phyloP scores from a whole-genome alignment of 2,888 invertebrate species.

The Calameuta idolon region DNA sequence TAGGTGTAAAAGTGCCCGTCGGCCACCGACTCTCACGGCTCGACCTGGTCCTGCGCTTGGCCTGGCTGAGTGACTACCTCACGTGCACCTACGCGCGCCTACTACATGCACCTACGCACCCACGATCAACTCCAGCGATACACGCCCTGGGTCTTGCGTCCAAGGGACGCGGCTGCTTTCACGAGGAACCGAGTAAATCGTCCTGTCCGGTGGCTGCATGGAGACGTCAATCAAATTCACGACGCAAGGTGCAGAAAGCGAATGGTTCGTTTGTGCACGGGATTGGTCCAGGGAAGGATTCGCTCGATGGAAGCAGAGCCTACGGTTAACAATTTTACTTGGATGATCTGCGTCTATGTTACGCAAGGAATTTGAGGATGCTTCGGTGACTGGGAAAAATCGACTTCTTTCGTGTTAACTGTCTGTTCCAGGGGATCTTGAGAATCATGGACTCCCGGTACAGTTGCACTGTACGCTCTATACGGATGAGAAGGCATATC shows the following conservation, averaged over 20 bases:
- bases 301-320: neutral
- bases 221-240: neutral
- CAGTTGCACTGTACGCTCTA: neutral
- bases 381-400: neutral
- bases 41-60: slow-evolving; percentile 3
- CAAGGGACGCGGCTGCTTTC: neutral
- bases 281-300: neutral
- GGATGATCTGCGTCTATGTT: neutral
- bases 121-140: slow-evolving; percentile 26
- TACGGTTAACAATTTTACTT: neutral
- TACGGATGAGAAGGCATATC: neutral
- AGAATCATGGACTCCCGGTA: neutral
- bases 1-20: slow-evolving; percentile 54
- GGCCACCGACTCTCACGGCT: slow-evolving; percentile 49
- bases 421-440: neutral
- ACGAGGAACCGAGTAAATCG: neutral
- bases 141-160: neutral
- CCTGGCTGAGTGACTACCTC: neutral
- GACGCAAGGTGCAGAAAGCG: neutral
- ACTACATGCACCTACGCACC: slow-evolving; percentile 3
- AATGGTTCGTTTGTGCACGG: neutral
- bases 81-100: slow-evolving; percentile 1
- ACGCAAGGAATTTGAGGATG: neutral
- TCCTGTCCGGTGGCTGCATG: neutral
- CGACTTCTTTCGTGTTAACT: neutral